phyloP scores from a whole-genome alignment of 92 coral and sea anemone species.

The Phenganax stokvisi region DNA sequence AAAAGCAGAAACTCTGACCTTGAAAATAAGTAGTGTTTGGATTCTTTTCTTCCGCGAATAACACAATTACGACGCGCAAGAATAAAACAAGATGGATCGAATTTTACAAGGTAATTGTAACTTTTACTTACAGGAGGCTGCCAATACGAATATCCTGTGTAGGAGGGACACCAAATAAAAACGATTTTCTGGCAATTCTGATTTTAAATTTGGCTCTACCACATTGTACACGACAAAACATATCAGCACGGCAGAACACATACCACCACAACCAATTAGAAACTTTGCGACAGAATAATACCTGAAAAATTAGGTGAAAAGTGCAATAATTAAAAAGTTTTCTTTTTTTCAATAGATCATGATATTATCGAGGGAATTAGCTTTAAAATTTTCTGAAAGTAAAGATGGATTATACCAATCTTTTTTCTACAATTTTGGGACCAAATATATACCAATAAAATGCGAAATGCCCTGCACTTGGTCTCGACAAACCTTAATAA shows the following conservation, averaged over 20 bases:
- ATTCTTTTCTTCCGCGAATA: too few species aligned
- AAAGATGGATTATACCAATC: too few species aligned
- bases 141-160: background rate
- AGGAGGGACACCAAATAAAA: background rate
- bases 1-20: too few species aligned
- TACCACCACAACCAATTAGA: background rate
- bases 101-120: too few species aligned
- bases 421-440: too few species aligned
- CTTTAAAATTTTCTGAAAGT: too few species aligned
- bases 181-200: constrained; percentile 7
- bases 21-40: too few species aligned
- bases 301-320: constrained; percentile 5
- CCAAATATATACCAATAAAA: background rate
- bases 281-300: constrained; percentile 4
- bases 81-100: too few species aligned
- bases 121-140: background rate
- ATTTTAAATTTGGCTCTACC: background rate
- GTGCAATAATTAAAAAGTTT: background rate
- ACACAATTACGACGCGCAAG: too few species aligned
- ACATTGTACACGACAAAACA: background rate
- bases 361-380: background rate
- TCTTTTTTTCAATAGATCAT: background rate
- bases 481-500: too few species aligned
- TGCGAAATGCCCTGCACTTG: too few species aligned
- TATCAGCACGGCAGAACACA: background rate